Evolutionary conservation across 1,140 invertebrate genomes (phyloP).

Genomic region (Mercenaria mercenaria): DNA sequence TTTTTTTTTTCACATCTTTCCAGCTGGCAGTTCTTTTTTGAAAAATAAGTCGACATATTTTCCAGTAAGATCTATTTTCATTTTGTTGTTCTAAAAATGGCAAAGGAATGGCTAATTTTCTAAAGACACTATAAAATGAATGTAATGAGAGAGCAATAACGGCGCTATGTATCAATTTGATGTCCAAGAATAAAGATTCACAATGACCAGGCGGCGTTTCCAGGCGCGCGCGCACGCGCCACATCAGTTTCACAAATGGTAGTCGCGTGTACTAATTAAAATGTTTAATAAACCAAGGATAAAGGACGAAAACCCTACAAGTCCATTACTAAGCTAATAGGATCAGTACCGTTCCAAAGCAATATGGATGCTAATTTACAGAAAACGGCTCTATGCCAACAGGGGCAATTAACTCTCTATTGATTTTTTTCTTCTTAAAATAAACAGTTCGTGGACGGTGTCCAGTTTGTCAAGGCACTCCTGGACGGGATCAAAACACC

Average conservation of each 20-base stretch:
- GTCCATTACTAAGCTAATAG: background rate
- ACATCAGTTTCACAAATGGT: background rate
- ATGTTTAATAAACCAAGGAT: background rate
- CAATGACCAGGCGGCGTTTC: background rate
- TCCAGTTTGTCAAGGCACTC: background rate
- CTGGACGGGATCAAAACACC: background rate
- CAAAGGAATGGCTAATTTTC: too few relatives aligned
- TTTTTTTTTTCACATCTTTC: too few relatives aligned
- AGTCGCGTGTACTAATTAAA: conserved; percentile 20
- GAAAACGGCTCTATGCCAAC: conserved; percentile 1
- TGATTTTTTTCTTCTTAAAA: conserved; percentile 19
- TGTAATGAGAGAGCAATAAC: too few relatives aligned
- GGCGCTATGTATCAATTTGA: too few relatives aligned
- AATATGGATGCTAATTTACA: conserved; percentile 38
- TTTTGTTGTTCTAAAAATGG: too few relatives aligned
- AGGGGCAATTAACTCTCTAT: background rate
- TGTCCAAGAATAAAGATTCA: too few relatives aligned
- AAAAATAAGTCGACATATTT: too few relatives aligned
- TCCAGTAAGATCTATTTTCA: too few relatives aligned
- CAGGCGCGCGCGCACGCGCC: background rate
- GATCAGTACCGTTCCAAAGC: background rate
- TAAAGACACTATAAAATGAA: too few relatives aligned
- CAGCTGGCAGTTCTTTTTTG: too few relatives aligned
- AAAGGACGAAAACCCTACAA: background rate
- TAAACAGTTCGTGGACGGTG: background rate